Conservation (phyloP, 2,888 invertebrate species). For the Norana najaformis region DNA sequence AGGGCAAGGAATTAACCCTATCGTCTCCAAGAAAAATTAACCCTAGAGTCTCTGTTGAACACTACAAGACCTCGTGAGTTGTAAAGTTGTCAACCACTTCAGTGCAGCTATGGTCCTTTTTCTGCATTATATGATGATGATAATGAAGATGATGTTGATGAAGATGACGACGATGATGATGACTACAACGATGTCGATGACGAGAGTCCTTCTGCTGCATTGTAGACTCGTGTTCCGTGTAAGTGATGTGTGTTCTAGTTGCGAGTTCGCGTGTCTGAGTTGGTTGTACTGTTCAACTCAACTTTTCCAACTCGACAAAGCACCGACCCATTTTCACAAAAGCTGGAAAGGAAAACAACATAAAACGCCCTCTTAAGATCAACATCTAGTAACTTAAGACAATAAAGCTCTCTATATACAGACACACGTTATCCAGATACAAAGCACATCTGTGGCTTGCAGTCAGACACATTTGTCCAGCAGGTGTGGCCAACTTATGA, state of each 20-base stretch:
- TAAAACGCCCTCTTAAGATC: not conserved
- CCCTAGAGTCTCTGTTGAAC: not conserved
- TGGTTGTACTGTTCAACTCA: not conserved
- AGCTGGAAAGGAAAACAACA: not conserved
- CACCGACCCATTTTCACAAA: not conserved
- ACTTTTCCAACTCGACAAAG: slow-evolving; percentile 13
- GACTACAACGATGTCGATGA: not conserved
- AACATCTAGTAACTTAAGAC: not conserved
- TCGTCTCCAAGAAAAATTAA: not conserved
- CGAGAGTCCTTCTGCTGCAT: not conserved
- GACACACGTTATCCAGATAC: too few relatives aligned
- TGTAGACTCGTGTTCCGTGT: not conserved
- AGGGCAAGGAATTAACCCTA: too few relatives aligned
- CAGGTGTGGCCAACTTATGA: too few relatives aligned
- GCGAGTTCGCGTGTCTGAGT: not conserved
- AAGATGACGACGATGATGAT: not conserved
- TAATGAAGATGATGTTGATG: not conserved
- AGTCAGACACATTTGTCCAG: too few relatives aligned
- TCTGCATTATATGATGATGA: not conserved
- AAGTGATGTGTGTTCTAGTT: not conserved
- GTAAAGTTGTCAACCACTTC: not conserved
- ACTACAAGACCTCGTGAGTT: not conserved
- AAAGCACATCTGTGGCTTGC: too few relatives aligned
- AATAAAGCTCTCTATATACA: too few relatives aligned
- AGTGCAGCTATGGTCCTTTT: not conserved